Conservation (phyloP, 1,140 invertebrate genomes). For the Acromyrmex charruanus region DNA sequence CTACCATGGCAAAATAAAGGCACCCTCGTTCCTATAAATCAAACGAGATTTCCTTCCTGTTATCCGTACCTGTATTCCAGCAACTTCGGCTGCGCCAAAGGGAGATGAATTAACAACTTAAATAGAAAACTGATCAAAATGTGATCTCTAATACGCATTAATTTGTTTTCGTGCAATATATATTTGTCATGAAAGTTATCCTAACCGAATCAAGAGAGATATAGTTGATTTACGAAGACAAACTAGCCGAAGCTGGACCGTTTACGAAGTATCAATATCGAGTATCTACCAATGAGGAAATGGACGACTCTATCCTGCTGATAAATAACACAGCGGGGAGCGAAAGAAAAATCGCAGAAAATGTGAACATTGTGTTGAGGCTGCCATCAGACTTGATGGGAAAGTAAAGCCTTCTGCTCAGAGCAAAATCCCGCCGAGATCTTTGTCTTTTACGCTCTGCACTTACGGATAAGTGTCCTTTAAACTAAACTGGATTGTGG, state of each 20-base stretch:
- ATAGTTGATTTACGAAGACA: conserved; percentile 52
- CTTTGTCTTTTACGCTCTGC: conserved; percentile 30
- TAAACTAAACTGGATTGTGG: conserved; percentile 24
- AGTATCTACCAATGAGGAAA: conserved; percentile 61
- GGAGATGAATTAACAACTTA: background rate
- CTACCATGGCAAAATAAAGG: conserved; percentile 1
- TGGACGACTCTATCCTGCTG: conserved; percentile 51
- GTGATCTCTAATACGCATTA: background rate
- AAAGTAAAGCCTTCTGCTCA: conserved; percentile 71
- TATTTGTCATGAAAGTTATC: conserved; percentile 31
- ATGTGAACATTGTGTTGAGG: conserved; percentile 64
- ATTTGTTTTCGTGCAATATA: background rate
- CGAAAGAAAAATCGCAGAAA: conserved; percentile 69
- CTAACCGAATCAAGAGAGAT: conserved; percentile 21
- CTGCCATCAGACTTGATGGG: conserved; percentile 63
- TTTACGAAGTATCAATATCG: conserved; percentile 65
- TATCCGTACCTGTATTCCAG: background rate
- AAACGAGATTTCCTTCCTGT: conserved; percentile 5
- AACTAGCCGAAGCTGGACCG: background rate
- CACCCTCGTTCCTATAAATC: conserved; percentile 45
- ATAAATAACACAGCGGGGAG: conserved; percentile 67
- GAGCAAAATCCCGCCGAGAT: conserved; percentile 52
- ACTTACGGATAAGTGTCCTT: conserved; percentile 41
- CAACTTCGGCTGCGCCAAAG: background rate
- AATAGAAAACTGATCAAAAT: background rate